These are phyloP conservation scores for Acropternis orthonyx DNA, from an alignment of 2,797 vertebrate genomes.

Conservation along the genomic window DNA sequence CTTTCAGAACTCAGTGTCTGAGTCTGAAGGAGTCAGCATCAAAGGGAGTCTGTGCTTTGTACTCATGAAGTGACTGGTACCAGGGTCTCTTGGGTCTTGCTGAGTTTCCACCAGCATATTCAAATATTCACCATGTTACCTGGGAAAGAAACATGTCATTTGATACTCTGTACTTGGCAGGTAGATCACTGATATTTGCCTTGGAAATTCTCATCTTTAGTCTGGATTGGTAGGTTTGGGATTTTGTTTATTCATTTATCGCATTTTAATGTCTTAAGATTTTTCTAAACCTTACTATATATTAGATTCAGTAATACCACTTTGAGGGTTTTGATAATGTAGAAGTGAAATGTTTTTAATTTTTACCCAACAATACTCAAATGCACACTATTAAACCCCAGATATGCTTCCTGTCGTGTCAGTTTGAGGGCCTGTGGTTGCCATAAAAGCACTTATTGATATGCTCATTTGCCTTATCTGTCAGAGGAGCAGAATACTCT, in stretches of 20 bases:
- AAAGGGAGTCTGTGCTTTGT: neutral
- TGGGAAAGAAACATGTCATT: neutral
- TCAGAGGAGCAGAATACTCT: neutral
- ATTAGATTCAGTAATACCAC: neutral
- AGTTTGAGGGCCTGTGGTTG: neutral
- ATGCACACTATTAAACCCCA: neutral
- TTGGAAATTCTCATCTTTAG: neutral
- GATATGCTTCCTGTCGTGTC: neutral
- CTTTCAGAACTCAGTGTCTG: neutral
- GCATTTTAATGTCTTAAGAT: neutral
- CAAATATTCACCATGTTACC: neutral
- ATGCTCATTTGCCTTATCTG: neutral
- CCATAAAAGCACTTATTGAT: neutral
- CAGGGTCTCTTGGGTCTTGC: neutral
- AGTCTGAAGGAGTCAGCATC: neutral
- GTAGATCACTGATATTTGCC: neutral
- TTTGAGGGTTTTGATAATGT: neutral
- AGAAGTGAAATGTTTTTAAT: neutral
- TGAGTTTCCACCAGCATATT: neutral
- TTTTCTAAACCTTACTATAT: neutral
- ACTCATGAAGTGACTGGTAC: neutral
- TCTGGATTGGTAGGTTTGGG: neutral
- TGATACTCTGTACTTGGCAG: neutral
- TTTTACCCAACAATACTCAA: neutral
- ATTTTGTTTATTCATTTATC: neutral